These are phyloP conservation scores for Hermodice carunculata DNA, from an alignment of 2,888 invertebrate species.

Conservation along the genomic window DNA sequence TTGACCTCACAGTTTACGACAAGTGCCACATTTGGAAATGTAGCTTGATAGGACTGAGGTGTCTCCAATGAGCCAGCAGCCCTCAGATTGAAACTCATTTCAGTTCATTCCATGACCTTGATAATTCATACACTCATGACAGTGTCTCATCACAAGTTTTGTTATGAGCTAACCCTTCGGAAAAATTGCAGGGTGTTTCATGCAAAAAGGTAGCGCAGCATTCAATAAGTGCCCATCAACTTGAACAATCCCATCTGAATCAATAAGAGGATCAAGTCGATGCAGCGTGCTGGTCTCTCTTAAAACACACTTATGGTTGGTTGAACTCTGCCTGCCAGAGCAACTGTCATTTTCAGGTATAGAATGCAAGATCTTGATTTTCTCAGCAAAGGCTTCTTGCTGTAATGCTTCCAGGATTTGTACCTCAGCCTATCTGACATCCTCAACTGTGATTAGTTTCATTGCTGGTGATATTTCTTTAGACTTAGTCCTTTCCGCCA, in stretches of 20 bases:
- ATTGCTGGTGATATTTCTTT: too few species aligned
- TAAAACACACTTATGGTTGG: background rate
- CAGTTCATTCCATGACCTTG: constrained; percentile 40
- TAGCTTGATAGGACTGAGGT: background rate
- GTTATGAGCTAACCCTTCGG: constrained; percentile 2
- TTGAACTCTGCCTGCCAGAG: background rate
- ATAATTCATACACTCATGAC: constrained; percentile 34
- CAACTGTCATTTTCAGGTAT: background rate
- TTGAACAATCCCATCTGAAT: background rate
- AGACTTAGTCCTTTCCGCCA: too few species aligned
- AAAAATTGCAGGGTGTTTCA: constrained; percentile 3
- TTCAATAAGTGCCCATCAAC: constrained; percentile 1
- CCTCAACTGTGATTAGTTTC: too few species aligned
- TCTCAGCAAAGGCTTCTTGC: background rate
- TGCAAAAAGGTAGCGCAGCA: background rate
- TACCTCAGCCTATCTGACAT: too few species aligned
- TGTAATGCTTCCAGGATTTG: background rate
- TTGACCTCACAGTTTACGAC: constrained; percentile 44
- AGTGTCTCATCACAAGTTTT: constrained; percentile 27
- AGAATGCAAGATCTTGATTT: background rate
- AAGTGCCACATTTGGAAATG: constrained; percentile 49
- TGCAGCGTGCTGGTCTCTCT: background rate
- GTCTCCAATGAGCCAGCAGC: constrained; percentile 14
- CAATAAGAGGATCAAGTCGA: background rate
- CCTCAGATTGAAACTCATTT: constrained; percentile 36